Percentiles rank a stretch among this genome's conserved stretches.
Conservation (phyloP, 1,140 invertebrate species). For the Apis cerana region DNA sequence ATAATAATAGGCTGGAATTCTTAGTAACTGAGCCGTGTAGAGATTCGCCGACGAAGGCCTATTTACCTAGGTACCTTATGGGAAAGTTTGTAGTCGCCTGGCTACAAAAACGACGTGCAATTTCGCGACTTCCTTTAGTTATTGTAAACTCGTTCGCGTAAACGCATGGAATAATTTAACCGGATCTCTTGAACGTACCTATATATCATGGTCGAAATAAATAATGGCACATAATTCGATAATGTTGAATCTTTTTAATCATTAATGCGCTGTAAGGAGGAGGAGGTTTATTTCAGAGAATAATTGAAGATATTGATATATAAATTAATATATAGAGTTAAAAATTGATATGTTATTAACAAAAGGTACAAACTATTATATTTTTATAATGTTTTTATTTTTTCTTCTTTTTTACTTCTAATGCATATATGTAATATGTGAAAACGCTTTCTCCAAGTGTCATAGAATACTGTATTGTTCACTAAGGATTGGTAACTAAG, state of each 20-base stretch:
- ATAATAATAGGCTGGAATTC: slow-evolving; percentile 60
- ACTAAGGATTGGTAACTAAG: too few species aligned
- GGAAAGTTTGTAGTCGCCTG: slow-evolving; percentile 35
- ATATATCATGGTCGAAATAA: background rate
- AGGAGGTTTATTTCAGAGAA: background rate
- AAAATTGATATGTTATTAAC: too few species aligned
- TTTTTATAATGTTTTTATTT: too few species aligned
- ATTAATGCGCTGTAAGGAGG: background rate
- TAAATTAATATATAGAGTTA: background rate
- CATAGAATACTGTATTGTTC: too few species aligned
- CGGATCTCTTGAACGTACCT: background rate
- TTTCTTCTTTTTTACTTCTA: too few species aligned
- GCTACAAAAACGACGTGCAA: slow-evolving; percentile 36
- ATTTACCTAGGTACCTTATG: slow-evolving; percentile 50
- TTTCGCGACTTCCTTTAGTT: slow-evolving; percentile 22
- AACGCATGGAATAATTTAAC: slow-evolving; percentile 23
- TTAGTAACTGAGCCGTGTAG: slow-evolving; percentile 36
- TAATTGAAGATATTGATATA: background rate
- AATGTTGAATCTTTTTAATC: slow-evolving; percentile 1
- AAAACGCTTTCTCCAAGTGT: too few species aligned
- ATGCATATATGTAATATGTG: too few species aligned
- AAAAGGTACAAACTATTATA: too few species aligned
- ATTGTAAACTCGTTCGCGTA: slow-evolving; percentile 24
- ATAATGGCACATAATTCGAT: background rate
- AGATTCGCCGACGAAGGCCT: slow-evolving; percentile 22